Evolutionary conservation across 2,888 invertebrate genomes (phyloP).

Genomic region (Acronicta alni): DNA sequence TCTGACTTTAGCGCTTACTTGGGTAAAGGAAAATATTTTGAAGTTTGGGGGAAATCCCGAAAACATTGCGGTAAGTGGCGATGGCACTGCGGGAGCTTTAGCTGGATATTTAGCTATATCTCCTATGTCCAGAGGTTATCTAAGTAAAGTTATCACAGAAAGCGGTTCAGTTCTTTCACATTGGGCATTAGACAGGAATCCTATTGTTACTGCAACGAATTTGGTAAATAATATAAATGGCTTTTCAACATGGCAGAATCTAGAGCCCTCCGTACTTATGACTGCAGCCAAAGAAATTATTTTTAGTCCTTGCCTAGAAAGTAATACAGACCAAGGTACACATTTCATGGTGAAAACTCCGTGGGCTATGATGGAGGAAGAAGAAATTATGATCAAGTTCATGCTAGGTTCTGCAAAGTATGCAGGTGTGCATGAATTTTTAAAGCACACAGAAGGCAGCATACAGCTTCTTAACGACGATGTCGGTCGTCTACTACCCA

Average conservation of each 20-base stretch:
- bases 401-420: conserved; percentile 76
- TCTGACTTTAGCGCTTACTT: conserved; percentile 74
- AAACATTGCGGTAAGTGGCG: conserved; percentile 78
- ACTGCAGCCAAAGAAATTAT: conserved; percentile 58
- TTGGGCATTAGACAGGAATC: conserved; percentile 76
- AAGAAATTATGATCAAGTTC: conserved; percentile 61
- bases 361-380: conserved; percentile 65
- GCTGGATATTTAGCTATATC: conserved; percentile 75
- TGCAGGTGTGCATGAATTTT: conserved; percentile 72
- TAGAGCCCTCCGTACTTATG: conserved; percentile 57
- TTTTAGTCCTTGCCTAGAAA: conserved; percentile 75
- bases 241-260: conserved; percentile 46
- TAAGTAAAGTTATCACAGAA: conserved; percentile 78
- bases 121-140: conserved; percentile 63
- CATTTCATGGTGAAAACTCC: conserved; percentile 70
- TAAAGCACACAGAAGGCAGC: conserved; percentile 58
- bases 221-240: conserved; percentile 73
- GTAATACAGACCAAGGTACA: conserved; percentile 33
- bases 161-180: conserved; percentile 77
- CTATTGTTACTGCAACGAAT: conserved; percentile 62
- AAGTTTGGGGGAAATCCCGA: conserved; percentile 76
- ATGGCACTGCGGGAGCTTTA: conserved; percentile 73
- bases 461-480: conserved; percentile 66
- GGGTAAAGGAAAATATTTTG: conserved; percentile 74
- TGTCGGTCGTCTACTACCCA: conserved; percentile 65